phyloP scores from a whole-genome alignment of 2,113 vertebrate species.

The Chlorodrepanis virens region DNA sequence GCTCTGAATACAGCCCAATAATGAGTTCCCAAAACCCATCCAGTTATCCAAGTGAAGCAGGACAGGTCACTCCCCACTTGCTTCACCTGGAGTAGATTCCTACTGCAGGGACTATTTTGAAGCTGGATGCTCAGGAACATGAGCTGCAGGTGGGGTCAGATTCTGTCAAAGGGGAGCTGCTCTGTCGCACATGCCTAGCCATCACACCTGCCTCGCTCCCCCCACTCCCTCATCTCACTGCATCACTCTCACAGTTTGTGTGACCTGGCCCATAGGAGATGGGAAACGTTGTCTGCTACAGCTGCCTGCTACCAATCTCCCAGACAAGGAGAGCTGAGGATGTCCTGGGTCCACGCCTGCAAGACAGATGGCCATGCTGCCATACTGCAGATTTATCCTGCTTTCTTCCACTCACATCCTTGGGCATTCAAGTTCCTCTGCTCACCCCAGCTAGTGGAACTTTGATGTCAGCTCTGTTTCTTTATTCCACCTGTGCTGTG shows the following conservation, averaged over 20 bases:
- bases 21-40: neutral
- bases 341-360: neutral
- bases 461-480: neutral
- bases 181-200: neutral
- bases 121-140: neutral
- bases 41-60: neutral
- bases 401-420: neutral
- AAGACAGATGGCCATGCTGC: neutral
- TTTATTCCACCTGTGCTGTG: neutral
- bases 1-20: neutral
- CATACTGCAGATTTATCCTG: neutral
- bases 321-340: accelerated
- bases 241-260: neutral
- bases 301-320: neutral
- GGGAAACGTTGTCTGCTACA: neutral
- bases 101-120: neutral
- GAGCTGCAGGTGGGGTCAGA: neutral
- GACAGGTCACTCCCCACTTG: neutral
- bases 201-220: neutral
- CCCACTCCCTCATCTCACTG: neutral
- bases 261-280: neutral
- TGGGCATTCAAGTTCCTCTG: neutral
- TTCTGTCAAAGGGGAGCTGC: neutral
- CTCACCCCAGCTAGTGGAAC: neutral
- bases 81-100: neutral